Conservation (phyloP, 92 coral and sea anemone species). For the Muricea muricata region DNA sequence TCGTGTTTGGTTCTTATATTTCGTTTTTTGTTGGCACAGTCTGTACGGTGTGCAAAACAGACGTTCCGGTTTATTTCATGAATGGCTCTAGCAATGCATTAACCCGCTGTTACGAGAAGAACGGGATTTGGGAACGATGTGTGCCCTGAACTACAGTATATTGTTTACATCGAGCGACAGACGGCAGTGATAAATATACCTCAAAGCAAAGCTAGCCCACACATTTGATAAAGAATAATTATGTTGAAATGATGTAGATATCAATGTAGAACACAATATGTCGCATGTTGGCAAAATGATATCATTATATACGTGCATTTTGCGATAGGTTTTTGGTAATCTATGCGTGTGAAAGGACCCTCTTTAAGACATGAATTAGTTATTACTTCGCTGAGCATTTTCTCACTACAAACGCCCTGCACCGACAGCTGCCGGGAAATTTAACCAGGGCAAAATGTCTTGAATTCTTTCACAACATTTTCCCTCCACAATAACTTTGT, state of each 20-base stretch:
- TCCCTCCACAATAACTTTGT: not conserved
- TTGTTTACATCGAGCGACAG: conserved; percentile 36
- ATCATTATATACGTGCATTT: not conserved
- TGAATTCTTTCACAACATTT: not conserved
- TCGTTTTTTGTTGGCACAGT: not conserved
- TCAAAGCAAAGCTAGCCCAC: not conserved
- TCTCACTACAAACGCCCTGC: conserved; percentile 27
- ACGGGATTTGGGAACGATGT: not conserved
- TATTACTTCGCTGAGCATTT: conserved; percentile 49
- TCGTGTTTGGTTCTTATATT: not conserved
- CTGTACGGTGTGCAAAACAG: not conserved
- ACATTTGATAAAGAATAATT: conserved; percentile 3
- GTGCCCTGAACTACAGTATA: not conserved
- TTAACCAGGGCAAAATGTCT: not conserved
- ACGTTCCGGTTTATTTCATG: not conserved
- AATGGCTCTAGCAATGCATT: too few relatives aligned
- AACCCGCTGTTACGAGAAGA: conserved; percentile 12
- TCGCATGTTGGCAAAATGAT: conserved; percentile 12
- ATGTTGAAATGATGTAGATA: not conserved
- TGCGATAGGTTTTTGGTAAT: conserved; percentile 37
- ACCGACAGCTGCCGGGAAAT: conserved; percentile 11
- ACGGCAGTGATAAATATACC: not conserved
- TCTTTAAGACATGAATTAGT: conserved; percentile 38
- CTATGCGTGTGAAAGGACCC: conserved; percentile 43
- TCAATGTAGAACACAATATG: not conserved